A percentile compares a stretch with the other conserved stretches of the same genome.
Conservation (phyloP, 2,113 vertebrate genomes). For the Petroica traversi region DNA sequence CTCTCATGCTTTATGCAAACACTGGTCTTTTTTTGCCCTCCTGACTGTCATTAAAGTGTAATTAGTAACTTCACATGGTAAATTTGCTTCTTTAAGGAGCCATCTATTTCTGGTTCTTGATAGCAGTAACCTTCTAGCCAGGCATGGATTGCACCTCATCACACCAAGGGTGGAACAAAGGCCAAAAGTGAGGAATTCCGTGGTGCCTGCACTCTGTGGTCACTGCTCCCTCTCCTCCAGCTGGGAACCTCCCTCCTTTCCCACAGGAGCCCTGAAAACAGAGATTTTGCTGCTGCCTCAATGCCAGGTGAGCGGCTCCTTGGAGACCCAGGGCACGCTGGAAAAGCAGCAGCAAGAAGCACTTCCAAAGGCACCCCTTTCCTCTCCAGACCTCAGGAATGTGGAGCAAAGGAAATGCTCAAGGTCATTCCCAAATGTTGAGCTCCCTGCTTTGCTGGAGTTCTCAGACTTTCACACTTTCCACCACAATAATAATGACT, state of each 20-base stretch:
- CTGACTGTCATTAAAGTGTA: constrained; percentile 63
- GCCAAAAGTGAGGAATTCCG: neutral
- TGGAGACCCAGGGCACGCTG: neutral
- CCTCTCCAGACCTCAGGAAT: neutral
- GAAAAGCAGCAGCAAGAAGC: neutral
- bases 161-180: neutral
- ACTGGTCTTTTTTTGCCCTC: constrained; percentile 36
- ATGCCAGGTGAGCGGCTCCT: neutral
- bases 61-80: constrained; percentile 39
- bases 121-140: neutral
- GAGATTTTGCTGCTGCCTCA: neutral
- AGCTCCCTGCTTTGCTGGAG: neutral
- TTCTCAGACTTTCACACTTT: neutral
- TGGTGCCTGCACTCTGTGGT: neutral
- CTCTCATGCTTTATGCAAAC: constrained; percentile 53
- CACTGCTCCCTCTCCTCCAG: neutral
- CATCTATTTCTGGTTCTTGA: constrained; percentile 2
- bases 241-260: neutral
- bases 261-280: neutral
- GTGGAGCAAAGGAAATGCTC: neutral
- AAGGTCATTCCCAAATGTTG: neutral
- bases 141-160: neutral
- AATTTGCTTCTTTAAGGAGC: constrained; percentile 40
- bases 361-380: neutral
- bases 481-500: neutral